Conservation (phyloP, 2,888 invertebrate species). For the Drosophila pegasa region DNA sequence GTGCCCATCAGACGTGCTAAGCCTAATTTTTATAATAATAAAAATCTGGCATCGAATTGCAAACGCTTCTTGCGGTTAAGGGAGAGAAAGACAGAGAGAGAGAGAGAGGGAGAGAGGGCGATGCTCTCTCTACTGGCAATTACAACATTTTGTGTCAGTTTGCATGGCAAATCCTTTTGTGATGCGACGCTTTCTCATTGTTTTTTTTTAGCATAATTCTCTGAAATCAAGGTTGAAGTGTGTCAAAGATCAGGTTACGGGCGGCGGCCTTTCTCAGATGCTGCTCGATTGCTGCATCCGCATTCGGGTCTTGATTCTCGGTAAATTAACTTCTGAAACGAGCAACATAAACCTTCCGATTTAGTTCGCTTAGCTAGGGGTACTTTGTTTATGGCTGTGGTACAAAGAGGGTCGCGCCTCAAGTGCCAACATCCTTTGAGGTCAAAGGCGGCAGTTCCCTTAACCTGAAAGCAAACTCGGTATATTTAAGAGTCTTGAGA, state of each 20-base stretch:
- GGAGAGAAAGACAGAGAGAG: not conserved
- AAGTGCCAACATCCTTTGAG: slow-evolving; percentile 66
- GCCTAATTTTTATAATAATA: slow-evolving; percentile 80
- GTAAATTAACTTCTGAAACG: slow-evolving; percentile 73
- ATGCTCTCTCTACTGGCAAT: slow-evolving; percentile 58
- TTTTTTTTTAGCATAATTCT: slow-evolving; percentile 66
- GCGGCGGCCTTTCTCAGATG: slow-evolving; percentile 58
- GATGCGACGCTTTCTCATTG: slow-evolving; percentile 39
- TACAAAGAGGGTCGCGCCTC: slow-evolving; percentile 19
- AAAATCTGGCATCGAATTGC: slow-evolving; percentile 65
- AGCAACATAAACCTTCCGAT: slow-evolving; percentile 45
- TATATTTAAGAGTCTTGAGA: not conserved
- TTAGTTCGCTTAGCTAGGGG: slow-evolving; percentile 38
- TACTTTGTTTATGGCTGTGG: slow-evolving; percentile 48
- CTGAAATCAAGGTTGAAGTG: slow-evolving; percentile 77
- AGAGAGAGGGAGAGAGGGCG: slow-evolving; percentile 8
- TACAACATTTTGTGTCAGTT: slow-evolving; percentile 81
- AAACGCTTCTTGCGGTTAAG: slow-evolving; percentile 63
- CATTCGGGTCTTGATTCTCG: slow-evolving; percentile 75
- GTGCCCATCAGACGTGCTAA: slow-evolving; percentile 68
- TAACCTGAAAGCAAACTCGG: not conserved
- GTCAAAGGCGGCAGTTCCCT: slow-evolving; percentile 42
- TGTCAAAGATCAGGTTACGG: slow-evolving; percentile 75
- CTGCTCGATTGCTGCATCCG: slow-evolving; percentile 39
- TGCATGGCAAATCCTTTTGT: slow-evolving; percentile 68